These are phyloP conservation scores for Microcebus jonahi DNA, from an alignment of 2,113 vertebrate genomes.

Conservation along the genomic window DNA sequence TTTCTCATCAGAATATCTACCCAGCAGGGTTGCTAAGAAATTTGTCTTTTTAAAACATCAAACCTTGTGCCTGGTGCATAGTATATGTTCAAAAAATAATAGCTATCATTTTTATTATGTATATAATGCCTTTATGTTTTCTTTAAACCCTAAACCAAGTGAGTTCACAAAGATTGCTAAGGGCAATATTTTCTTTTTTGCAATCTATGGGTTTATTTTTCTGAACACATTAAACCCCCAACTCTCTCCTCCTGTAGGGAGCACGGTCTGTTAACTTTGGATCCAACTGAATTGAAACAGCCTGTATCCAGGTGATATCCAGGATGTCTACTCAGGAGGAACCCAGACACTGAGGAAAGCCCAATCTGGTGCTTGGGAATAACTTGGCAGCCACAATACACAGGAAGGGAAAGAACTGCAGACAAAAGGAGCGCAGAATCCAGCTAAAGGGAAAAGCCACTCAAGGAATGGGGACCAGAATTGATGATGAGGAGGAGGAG, in stretches of 20 bases:
- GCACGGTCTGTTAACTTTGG: conserved; percentile 70
- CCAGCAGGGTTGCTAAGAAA: neutral
- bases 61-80: neutral
- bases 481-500: neutral
- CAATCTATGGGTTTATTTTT: conserved; percentile 34
- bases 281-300: conserved; percentile 59
- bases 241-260: conserved; percentile 58
- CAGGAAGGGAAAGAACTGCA: neutral
- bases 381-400: conserved; percentile 46
- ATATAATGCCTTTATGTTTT: neutral
- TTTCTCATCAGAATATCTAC: conserved; percentile 10
- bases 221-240: conserved; percentile 29
- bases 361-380: conserved; percentile 69
- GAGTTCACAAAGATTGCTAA: conserved; percentile 9
- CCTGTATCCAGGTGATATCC: conserved; percentile 63
- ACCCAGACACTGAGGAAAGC: conserved; percentile 69
- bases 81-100: conserved; percentile 29
- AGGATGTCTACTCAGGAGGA: conserved; percentile 72
- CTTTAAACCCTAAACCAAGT: conserved; percentile 46
- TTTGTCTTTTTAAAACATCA: conserved; percentile 1
- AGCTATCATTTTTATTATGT: conserved; percentile 29
- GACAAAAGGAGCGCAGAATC: neutral
- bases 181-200: conserved; percentile 16
- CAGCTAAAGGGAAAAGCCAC: neutral
- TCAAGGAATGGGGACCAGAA: neutral